Percentiles rank a stretch among this genome's conserved stretches.
Evolutionary conservation across 2,113 vertebrate species (phyloP).

Genomic region (Nannobrachium achirus): DNA sequence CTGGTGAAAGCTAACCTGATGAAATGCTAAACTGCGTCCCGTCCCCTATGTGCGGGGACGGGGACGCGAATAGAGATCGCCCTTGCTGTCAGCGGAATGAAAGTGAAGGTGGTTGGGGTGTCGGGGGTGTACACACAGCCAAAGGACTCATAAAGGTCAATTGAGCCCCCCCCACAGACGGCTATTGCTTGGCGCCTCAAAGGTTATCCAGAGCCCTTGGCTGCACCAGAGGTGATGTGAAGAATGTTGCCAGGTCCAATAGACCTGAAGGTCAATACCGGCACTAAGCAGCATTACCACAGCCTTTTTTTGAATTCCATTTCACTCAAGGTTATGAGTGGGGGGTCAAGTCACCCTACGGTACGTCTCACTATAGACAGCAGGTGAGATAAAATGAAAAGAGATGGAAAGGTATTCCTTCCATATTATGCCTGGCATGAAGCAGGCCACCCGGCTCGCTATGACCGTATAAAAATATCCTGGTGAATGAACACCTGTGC

Average conservation of each 20-base stretch:
- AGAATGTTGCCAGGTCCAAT: constrained; percentile 63
- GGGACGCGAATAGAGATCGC: no score
- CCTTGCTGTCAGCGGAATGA: no score
- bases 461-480: constrained; percentile 34
- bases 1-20: no score
- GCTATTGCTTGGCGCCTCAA: constrained; percentile 56
- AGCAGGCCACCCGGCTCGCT: constrained; percentile 23
- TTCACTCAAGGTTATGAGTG: constrained; percentile 1
- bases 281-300: constrained; percentile 16
- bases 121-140: not conserved
- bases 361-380: constrained; percentile 2
- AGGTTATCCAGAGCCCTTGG: constrained; percentile 63
- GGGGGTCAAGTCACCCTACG: constrained; percentile 2
- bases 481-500: constrained; percentile 25
- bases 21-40: no score
- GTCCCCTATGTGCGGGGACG: no score
- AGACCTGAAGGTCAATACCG: constrained; percentile 57
- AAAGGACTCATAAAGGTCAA: constrained; percentile 67
- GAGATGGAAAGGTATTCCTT: not conserved
- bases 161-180: constrained; percentile 34
- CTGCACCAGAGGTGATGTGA: constrained; percentile 52
- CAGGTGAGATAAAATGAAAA: constrained; percentile 13
- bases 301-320: constrained; percentile 39
- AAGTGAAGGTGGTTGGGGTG: not conserved
- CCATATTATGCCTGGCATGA: constrained; percentile 25